A percentile compares a stretch with the other conserved stretches of the same genome.
Conservation (phyloP, 2,888 invertebrate species). For the Omphaloscelis lunosa region DNA sequence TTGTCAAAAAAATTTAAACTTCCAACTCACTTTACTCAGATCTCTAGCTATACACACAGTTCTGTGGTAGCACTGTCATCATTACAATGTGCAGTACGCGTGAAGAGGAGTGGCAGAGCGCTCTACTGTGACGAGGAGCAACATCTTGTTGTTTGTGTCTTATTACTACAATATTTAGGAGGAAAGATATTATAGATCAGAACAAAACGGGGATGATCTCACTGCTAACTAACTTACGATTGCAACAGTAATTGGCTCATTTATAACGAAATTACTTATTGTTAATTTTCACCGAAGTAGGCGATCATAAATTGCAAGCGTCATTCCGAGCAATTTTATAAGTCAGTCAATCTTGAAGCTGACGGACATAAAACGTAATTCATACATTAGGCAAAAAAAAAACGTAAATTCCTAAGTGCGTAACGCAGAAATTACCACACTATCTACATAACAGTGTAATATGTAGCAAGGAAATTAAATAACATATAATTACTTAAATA, state of each 20-base stretch:
- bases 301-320: neutral
- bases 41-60: neutral
- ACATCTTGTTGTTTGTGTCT: conserved; percentile 44
- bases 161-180: conserved; percentile 17
- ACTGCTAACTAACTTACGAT: neutral
- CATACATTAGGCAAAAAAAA: conserved; percentile 31
- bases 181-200: neutral
- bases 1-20: neutral
- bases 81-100: conserved; percentile 67
- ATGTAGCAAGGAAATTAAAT: conserved; percentile 60
- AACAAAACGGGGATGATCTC: neutral
- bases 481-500: conserved; percentile 49
- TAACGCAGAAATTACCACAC: conserved; percentile 42
- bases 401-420: conserved; percentile 22
- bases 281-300: neutral
- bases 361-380: conserved; percentile 41
- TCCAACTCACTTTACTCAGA: neutral
- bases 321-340: conserved; percentile 21
- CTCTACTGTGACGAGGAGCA: conserved; percentile 66
- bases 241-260: neutral
- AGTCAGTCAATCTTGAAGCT: conserved; percentile 36
- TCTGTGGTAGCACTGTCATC: conserved; percentile 42
- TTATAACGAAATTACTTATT: conserved; percentile 5
- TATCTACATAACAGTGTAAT: conserved; percentile 42
- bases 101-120: conserved; percentile 67